A percentile compares a stretch with the other conserved stretches of the same genome.
These are phyloP conservation scores for Sminthurinus signatus DNA, from an alignment of 1,140 invertebrate genomes.

Conservation along the genomic window DNA sequence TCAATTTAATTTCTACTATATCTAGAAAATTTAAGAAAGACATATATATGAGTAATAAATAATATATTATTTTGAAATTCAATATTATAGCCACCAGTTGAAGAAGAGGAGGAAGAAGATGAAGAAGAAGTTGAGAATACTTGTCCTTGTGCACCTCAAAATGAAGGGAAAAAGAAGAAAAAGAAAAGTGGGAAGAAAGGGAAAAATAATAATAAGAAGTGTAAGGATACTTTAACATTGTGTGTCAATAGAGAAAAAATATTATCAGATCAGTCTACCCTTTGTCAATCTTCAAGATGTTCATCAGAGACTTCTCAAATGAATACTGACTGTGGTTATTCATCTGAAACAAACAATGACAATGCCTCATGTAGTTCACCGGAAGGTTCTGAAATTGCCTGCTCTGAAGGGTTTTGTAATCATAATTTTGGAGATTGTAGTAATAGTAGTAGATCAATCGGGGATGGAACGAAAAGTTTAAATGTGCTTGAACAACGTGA, in stretches of 20 bases:
- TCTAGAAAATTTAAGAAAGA: too few species aligned
- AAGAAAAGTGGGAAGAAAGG: constrained; percentile 13
- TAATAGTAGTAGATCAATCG: background rate
- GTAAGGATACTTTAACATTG: background rate
- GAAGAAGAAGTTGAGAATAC: constrained; percentile 3
- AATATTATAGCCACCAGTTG: too few species aligned
- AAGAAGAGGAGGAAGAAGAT: too few species aligned
- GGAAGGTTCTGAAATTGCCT: constrained; percentile 75
- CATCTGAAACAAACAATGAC: constrained; percentile 66
- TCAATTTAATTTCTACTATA: too few species aligned
- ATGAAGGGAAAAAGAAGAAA: constrained; percentile 45
- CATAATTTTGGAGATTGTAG: constrained; percentile 47
- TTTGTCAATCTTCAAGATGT: constrained; percentile 22
- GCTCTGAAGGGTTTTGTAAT: constrained; percentile 73
- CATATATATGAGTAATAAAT: too few species aligned
- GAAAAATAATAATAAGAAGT: constrained; percentile 5
- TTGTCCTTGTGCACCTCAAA: constrained; percentile 31
- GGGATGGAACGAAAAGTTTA: background rate
- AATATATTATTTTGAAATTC: background rate
- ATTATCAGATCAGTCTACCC: background rate
- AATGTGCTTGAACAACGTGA: background rate
- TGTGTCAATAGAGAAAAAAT: background rate
- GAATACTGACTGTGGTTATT: constrained; percentile 81
- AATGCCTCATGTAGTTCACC: constrained; percentile 58
- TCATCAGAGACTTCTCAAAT: constrained; percentile 52